Evolutionary conservation across 2,888 invertebrate genomes (phyloP), one percentile per base, ranked within the genome.

Genomic region (Alitta virens): DNA sequence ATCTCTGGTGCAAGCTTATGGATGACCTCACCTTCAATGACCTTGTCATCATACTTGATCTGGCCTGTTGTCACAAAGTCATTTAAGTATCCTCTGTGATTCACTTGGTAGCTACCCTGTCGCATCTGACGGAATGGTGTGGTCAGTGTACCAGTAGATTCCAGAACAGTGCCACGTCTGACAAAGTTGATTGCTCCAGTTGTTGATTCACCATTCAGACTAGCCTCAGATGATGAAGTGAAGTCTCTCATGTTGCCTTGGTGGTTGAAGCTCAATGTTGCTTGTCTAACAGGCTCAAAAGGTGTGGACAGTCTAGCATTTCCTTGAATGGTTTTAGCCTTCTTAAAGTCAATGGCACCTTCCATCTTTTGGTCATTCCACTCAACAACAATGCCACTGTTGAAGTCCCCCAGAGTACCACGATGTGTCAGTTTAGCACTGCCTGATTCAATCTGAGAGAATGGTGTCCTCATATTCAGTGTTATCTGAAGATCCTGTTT

Each of bases 161-260:
- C 43, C 21, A 61, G 21, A 12, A 33, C 46, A 21, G 43, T 50
- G 9, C 51, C 14, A 16, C 27, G 50, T 40, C 23, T 55, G 38
- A 50, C 12, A 33, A 40, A 59, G 21, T 9, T 18, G 21, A 49
- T 51, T 14, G 23, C 38, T 18, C 33, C 51, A 27, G 50, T 40
- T n/a, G 16, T 23, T 21, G 3, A 12, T n/a, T 46, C 3, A 21
- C 46, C 46, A 46, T 46, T 46, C n/a, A 46, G 21, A 18, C 21
- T 21, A 33, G 49, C 23, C 12, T 25, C 40, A 23, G 24, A 43
- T 16, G 26, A 18, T 26, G 61, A 42, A 14, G 50, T 52, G 59
- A 68, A 61, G 57, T 62, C 55, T 26, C 56, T 50, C 12, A 68
- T 53, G 16, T 2, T 26, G 9, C 66, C 66, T 33, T 26, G 46